These are phyloP conservation scores for Amphipoea lucens DNA, from an alignment of 2,888 invertebrate species.

Conservation along the genomic window DNA sequence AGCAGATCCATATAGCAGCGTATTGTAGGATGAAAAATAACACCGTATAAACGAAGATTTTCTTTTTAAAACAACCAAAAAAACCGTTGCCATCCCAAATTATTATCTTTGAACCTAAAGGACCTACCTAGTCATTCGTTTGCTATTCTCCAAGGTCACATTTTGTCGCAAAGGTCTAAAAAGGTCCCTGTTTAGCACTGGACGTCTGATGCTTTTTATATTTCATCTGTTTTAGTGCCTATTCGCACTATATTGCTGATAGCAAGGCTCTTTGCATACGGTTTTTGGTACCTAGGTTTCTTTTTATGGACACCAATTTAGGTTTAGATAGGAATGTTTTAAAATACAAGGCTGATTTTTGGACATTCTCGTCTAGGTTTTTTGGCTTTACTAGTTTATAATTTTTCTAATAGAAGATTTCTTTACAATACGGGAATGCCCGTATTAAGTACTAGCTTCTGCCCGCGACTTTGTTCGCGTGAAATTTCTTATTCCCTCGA, in stretches of 20 bases:
- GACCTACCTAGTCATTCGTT: neutral
- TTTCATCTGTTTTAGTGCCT: conserved; percentile 9
- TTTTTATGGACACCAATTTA: conserved; percentile 7
- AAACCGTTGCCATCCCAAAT: neutral
- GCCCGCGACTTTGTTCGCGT: too few relatives aligned
- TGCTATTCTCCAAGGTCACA: conserved; percentile 13
- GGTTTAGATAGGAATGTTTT: too few relatives aligned
- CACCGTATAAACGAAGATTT: too few relatives aligned
- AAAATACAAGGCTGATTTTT: neutral
- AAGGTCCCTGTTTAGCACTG: conserved; percentile 13
- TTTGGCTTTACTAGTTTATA: neutral
- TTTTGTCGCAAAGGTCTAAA: conserved; percentile 3
- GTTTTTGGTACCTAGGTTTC: neutral
- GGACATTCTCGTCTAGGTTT: neutral
- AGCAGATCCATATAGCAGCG: neutral
- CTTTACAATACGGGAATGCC: neutral
- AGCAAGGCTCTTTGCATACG: conserved; percentile 10
- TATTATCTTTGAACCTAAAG: neutral
- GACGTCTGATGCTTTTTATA: conserved; percentile 18
- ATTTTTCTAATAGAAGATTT: neutral
- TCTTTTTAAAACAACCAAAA: neutral
- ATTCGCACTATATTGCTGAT: conserved; percentile 19
- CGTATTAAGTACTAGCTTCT: neutral
- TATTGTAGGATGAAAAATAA: neutral
- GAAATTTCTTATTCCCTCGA: too few relatives aligned